These are phyloP conservation scores for Nycticryphes semicollaris DNA, from an alignment of 2,113 vertebrate species.

Conservation along the genomic window DNA sequence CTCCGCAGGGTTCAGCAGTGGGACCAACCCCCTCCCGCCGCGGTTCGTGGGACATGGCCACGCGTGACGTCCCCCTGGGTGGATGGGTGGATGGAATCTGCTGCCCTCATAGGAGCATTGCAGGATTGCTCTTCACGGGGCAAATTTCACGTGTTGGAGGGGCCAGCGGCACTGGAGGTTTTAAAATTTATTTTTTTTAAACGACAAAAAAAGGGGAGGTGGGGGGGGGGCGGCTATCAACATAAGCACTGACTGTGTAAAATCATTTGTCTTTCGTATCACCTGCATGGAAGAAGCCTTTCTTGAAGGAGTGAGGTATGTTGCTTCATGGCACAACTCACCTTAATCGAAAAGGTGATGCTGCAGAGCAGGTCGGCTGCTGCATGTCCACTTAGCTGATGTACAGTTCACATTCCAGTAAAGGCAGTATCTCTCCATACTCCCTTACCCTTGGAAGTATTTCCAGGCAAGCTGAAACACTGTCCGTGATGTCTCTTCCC, in stretches of 20 bases:
- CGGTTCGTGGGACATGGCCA: accelerated
- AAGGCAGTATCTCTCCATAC: neutral
- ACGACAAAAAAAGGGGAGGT: neutral
- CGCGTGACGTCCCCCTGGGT: neutral
- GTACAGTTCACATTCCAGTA: neutral
- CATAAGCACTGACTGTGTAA: neutral
- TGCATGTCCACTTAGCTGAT: accelerated
- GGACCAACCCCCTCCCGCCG: accelerated
- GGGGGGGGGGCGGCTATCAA: neutral
- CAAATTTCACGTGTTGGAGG: neutral
- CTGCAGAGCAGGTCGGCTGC: neutral
- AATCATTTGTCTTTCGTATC: neutral
- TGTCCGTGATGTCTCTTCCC: neutral
- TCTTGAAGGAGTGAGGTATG: neutral
- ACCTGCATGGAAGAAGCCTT: neutral
- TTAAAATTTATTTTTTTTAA: accelerated
- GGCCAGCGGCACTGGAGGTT: neutral
- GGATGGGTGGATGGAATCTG: neutral
- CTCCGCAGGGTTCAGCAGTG: too few species aligned
- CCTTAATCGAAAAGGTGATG: neutral
- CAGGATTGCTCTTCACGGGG: neutral
- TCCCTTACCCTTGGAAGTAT: neutral
- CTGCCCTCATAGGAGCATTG: neutral
- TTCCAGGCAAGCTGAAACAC: neutral
- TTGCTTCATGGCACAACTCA: neutral